phyloP scores from a whole-genome alignment of 2,113 vertebrate genomes.

The Chaetodon trifascialis region DNA sequence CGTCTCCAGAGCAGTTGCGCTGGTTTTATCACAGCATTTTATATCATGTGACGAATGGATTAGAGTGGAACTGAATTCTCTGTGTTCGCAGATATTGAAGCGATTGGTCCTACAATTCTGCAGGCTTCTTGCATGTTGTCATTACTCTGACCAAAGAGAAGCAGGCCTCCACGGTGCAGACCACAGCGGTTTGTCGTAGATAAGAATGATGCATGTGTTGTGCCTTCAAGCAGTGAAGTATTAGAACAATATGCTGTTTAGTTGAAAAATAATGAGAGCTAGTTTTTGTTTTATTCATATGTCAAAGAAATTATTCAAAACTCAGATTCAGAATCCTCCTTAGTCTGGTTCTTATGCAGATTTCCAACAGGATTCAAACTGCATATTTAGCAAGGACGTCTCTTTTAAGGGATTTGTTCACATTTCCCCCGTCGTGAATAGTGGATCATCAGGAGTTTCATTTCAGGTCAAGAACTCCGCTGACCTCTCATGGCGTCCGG shows the following conservation, averaged over 20 bases:
- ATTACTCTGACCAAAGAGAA: background rate
- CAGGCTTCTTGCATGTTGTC: background rate
- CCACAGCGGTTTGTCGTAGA: background rate
- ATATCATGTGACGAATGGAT: slow-evolving; percentile 2
- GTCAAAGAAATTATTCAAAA: slow-evolving; percentile 21
- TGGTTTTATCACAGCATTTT: slow-evolving; percentile 22
- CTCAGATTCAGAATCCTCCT: background rate
- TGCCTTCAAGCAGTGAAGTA: slow-evolving; percentile 16
- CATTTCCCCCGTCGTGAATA: background rate
- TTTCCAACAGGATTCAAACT: slow-evolving; percentile 29
- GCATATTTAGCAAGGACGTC: slow-evolving; percentile 24
- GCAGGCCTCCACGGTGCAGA: background rate
- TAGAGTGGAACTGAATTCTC: slow-evolving; percentile 1
- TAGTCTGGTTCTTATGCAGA: slow-evolving; percentile 25
- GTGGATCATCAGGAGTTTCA: slow-evolving; percentile 20
- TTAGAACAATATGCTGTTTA: slow-evolving; percentile 35
- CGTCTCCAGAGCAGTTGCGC: background rate
- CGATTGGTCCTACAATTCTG: background rate
- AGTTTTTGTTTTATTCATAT: slow-evolving; percentile 48
- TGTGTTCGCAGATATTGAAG: background rate
- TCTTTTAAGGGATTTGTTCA: slow-evolving; percentile 20
- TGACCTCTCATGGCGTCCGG: slow-evolving; percentile 25
- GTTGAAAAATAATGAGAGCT: slow-evolving; percentile 20
- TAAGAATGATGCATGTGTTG: slow-evolving; percentile 6
- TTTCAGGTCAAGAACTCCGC: slow-evolving; percentile 25